phyloP scores from a whole-genome alignment of 2,888 invertebrate species.

The Aphidoletes aphidimyza region DNA sequence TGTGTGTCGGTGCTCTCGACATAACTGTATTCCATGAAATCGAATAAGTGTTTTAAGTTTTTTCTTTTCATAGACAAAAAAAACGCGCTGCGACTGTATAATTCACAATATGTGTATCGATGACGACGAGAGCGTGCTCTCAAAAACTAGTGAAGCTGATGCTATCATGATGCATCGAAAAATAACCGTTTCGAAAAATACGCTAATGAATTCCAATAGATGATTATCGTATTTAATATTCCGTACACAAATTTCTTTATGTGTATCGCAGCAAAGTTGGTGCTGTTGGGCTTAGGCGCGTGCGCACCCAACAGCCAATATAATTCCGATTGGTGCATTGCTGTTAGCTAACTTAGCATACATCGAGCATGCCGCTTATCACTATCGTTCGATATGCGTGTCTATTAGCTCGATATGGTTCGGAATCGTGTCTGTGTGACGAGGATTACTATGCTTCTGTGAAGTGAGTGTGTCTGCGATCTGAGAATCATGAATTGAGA shows the following conservation, averaged over 20 bases:
- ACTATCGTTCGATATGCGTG: not conserved
- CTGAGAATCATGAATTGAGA: not conserved
- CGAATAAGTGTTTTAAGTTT: conserved; percentile 39
- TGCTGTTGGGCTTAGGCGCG: conserved; percentile 21
- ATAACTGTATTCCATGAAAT: not conserved
- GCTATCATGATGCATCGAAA: conserved; percentile 19
- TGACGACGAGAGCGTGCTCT: not conserved
- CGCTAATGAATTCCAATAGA: conserved; percentile 44
- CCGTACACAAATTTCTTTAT: not conserved
- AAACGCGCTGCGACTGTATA: not conserved
- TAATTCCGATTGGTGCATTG: conserved; percentile 10
- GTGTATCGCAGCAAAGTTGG: not conserved
- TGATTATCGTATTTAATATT: conserved; percentile 49
- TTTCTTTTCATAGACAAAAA: not conserved
- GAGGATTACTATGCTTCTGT: not conserved
- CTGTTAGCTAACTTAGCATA: not conserved
- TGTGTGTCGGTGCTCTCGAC: not conserved
- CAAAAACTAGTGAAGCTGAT: not conserved
- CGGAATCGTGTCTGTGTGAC: not conserved
- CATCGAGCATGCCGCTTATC: not conserved
- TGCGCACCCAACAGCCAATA: not conserved
- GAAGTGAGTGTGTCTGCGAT: not conserved
- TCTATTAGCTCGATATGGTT: not conserved
- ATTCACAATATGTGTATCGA: conserved; percentile 31
- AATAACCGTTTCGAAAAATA: conserved; percentile 1